A percentile compares a stretch with the other conserved stretches of the same genome.
These are phyloP conservation scores for Verasper variegatus DNA, from an alignment of 2,113 vertebrate genomes.

Conservation along the genomic window DNA sequence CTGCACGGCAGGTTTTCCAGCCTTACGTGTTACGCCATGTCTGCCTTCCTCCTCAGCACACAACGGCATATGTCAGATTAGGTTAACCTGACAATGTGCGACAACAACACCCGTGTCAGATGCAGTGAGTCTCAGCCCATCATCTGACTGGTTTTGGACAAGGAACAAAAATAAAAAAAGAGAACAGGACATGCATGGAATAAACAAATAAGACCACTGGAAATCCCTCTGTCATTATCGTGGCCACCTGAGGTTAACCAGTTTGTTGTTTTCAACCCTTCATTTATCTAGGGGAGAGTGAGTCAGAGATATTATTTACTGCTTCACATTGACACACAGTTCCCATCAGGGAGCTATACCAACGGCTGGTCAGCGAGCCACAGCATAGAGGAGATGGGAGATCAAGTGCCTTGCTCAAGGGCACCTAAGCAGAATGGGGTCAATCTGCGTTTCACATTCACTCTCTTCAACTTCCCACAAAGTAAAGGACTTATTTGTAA, in stretches of 20 bases:
- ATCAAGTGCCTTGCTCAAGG: background rate
- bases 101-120: constrained; percentile 21
- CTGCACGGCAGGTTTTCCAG: constrained; percentile 54
- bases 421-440: background rate
- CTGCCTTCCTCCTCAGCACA: background rate
- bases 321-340: background rate
- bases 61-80: background rate
- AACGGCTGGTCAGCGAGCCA: background rate
- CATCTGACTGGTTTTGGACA: background rate
- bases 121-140: background rate
- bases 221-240: constrained; percentile 5
- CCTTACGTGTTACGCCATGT: constrained; percentile 5
- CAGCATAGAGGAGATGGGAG: background rate
- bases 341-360: background rate
- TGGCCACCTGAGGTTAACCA: constrained; percentile 23
- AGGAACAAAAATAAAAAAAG: background rate
- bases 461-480: background rate
- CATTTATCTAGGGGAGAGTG: constrained; percentile 31
- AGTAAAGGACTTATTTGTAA: background rate
- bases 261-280: background rate
- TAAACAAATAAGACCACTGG: constrained; percentile 11
- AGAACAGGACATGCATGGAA: background rate
- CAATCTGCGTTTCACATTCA: background rate
- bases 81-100: background rate
- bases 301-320: constrained; percentile 22